Percentiles rank a stretch among this genome's conserved stretches.
Evolutionary conservation across 2,113 vertebrate genomes (phyloP).

Genomic region (Rhinichthys klamathensis): DNA sequence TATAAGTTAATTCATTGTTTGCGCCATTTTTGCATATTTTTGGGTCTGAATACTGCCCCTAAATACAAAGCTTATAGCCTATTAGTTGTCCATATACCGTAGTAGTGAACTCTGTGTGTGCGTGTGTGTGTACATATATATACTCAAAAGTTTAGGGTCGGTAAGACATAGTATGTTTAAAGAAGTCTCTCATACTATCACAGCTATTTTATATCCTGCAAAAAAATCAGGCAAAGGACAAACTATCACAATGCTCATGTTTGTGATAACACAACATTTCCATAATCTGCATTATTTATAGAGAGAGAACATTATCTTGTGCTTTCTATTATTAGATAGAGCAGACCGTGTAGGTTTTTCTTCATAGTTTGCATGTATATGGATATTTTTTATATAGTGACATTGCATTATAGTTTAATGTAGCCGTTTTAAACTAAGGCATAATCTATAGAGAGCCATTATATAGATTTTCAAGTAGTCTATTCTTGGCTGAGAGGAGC

Average conservation of each 20-base stretch:
- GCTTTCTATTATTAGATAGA: background rate
- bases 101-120: no score
- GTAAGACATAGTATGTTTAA: no score
- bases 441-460: constrained; percentile 19
- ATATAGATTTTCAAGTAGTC: background rate
- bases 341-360: background rate
- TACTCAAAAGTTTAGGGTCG: no score
- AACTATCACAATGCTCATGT: background rate
- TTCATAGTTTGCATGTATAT: constrained; percentile 17
- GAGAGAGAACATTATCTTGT: constrained; percentile 7
- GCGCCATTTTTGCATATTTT: no score
- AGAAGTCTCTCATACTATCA: no score
- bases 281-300: background rate
- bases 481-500: constrained; percentile 34
- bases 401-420: constrained; percentile 27
- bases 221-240: background rate
- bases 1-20: no score
- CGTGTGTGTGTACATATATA: no score
- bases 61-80: no score
- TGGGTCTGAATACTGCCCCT: no score
- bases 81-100: no score
- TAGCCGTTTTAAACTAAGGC: constrained; percentile 2
- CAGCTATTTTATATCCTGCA: background rate
- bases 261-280: background rate
- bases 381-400: background rate